phyloP scores from a whole-genome alignment of 2,797 vertebrate genomes.

The Iguana delicatissima region DNA sequence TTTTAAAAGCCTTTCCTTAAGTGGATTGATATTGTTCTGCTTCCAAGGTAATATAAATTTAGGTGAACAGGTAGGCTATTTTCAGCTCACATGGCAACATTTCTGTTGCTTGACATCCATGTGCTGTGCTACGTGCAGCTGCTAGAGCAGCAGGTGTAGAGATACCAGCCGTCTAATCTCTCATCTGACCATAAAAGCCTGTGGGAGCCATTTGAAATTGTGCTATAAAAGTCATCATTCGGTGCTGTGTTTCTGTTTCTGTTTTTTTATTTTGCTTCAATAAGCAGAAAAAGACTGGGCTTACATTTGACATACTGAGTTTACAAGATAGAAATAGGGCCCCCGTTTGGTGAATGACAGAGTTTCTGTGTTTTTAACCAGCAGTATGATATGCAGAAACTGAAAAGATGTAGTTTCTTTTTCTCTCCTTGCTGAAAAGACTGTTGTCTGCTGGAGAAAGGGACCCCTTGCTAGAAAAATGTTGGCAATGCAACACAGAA shows the following conservation, averaged over 20 bases:
- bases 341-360: background rate
- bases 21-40: background rate
- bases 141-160: conserved; percentile 23
- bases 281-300: conserved; percentile 38
- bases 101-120: background rate
- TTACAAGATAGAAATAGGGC: conserved; percentile 49
- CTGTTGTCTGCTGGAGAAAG: background rate
- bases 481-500: background rate
- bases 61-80: background rate
- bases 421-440: background rate
- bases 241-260: conserved; percentile 16
- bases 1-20: background rate
- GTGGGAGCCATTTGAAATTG: conserved; percentile 28
- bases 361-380: background rate
- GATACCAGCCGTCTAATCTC: background rate
- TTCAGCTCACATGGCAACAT: background rate
- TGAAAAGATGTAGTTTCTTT: background rate
- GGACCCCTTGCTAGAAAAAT: background rate
- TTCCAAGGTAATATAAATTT: background rate
- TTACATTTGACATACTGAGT: background rate
- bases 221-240: background rate
- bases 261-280: background rate
- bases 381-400: background rate
- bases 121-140: background rate
- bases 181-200: conserved; percentile 15